phyloP scores from a whole-genome alignment of 1,140 invertebrate genomes.

The Scaptomyza pallida region DNA sequence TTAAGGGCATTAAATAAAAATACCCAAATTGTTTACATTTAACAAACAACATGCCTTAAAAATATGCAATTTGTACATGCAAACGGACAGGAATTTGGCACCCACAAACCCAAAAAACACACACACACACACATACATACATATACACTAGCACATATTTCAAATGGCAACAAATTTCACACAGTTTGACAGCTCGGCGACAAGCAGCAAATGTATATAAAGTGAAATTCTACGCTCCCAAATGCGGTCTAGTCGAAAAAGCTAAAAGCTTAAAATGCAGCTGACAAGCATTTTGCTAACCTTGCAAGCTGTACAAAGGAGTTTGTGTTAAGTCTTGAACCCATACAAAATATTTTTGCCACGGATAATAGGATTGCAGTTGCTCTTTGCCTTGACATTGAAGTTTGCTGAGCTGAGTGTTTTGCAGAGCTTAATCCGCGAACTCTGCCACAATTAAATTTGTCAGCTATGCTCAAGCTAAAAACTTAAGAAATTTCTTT shows the following conservation, averaged over 20 bases:
- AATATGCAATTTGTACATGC: constrained; percentile 17
- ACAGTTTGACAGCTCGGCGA: constrained; percentile 48
- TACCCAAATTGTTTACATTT: neutral
- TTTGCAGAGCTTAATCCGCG: constrained; percentile 47
- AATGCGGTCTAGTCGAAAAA: constrained; percentile 39
- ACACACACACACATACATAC: neutral
- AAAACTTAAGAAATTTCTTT: constrained; percentile 21
- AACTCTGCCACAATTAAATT: constrained; percentile 56
- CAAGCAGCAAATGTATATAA: constrained; percentile 22
- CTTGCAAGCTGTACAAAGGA: constrained; percentile 48
- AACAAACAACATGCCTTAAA: neutral
- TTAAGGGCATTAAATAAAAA: constrained; percentile 6
- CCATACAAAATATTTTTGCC: constrained; percentile 46
- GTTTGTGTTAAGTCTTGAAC: constrained; percentile 13
- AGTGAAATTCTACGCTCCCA: constrained; percentile 52
- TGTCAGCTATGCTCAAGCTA: constrained; percentile 26
- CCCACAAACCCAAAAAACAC: constrained; percentile 17
- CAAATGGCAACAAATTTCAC: constrained; percentile 71
- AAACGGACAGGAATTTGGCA: constrained; percentile 52
- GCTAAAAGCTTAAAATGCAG: constrained; percentile 47
- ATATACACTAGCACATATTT: constrained; percentile 38
- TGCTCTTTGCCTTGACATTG: neutral
- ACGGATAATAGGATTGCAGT: constrained; percentile 18
- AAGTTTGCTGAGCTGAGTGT: constrained; percentile 55
- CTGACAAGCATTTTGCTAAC: constrained; percentile 61